phyloP scores from a whole-genome alignment of 2,113 vertebrate species.

The Dicentrarchus labrax region DNA sequence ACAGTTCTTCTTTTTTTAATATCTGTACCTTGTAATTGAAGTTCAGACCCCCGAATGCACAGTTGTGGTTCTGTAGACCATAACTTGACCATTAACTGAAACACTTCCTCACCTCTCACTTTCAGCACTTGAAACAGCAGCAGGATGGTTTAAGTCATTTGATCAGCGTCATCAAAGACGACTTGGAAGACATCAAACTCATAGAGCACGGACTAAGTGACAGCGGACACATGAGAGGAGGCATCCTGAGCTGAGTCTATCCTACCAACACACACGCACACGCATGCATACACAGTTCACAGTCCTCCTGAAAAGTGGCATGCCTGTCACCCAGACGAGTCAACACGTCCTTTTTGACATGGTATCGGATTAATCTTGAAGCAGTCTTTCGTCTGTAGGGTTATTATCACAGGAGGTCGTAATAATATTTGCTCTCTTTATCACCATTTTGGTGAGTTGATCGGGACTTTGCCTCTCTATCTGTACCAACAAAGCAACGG shows the following conservation, averaged over 20 bases:
- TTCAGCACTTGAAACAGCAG: slow-evolving; percentile 96
- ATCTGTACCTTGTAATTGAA: neutral
- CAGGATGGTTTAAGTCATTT: slow-evolving; percentile 97
- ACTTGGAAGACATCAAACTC: slow-evolving; percentile 96
- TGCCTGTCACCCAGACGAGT: neutral
- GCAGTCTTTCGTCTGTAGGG: neutral
- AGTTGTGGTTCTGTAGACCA: neutral
- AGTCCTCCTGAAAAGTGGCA: neutral
- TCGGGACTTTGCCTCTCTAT: neutral
- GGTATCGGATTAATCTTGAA: neutral
- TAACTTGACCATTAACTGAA: neutral
- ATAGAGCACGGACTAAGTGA: slow-evolving; percentile 95
- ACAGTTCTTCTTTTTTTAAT: neutral
- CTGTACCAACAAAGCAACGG: slow-evolving; percentile 26
- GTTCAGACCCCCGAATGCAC: neutral
- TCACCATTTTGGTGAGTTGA: neutral
- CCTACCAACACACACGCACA: neutral
- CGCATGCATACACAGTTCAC: neutral
- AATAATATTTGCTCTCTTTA: neutral
- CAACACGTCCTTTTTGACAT: neutral
- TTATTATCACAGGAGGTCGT: neutral
- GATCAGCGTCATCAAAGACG: slow-evolving; percentile 96
- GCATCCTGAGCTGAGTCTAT: slow-evolving; percentile 89
- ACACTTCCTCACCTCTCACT: neutral
- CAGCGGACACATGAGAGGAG: slow-evolving; percentile 90